Conservation (phyloP, 2,888 invertebrate species). For the Dicyrtoma fusca region DNA sequence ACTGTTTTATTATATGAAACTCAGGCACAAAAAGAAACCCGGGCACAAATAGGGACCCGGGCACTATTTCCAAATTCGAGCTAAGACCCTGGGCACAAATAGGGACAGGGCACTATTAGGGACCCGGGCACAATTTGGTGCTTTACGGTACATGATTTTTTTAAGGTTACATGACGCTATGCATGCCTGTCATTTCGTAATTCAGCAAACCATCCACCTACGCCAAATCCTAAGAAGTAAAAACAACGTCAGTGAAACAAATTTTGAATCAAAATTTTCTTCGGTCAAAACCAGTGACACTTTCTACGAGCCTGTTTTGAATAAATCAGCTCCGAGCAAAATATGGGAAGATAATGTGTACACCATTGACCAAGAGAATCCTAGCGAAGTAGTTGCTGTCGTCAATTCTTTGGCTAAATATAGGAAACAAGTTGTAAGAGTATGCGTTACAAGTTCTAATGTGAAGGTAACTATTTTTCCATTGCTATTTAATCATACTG, state of each 20-base stretch:
- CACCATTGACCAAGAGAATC: constrained; percentile 64
- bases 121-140: too few relatives aligned
- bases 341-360: constrained; percentile 68
- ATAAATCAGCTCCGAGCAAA: constrained; percentile 64
- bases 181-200: constrained; percentile 44
- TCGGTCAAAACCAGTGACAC: constrained; percentile 38
- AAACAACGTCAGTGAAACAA: constrained; percentile 38
- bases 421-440: constrained; percentile 75
- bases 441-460: constrained; percentile 76
- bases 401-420: constrained; percentile 79
- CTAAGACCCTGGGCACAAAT: too few relatives aligned
- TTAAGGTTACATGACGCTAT: constrained; percentile 46
- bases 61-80: too few relatives aligned
- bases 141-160: too few relatives aligned
- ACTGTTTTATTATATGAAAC: too few relatives aligned
- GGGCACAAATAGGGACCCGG: too few relatives aligned
- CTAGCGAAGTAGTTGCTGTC: constrained; percentile 69
- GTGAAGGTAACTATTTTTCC: constrained; percentile 66
- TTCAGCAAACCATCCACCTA: constrained; percentile 50
- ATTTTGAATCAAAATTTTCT: too few relatives aligned
- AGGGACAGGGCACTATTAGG: too few relatives aligned
- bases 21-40: too few relatives aligned
- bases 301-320: constrained; percentile 45
- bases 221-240: constrained; percentile 47
- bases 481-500: background rate